These are phyloP conservation scores for Dynastes maya DNA, from an alignment of 2,888 invertebrate genomes.

Conservation along the genomic window DNA sequence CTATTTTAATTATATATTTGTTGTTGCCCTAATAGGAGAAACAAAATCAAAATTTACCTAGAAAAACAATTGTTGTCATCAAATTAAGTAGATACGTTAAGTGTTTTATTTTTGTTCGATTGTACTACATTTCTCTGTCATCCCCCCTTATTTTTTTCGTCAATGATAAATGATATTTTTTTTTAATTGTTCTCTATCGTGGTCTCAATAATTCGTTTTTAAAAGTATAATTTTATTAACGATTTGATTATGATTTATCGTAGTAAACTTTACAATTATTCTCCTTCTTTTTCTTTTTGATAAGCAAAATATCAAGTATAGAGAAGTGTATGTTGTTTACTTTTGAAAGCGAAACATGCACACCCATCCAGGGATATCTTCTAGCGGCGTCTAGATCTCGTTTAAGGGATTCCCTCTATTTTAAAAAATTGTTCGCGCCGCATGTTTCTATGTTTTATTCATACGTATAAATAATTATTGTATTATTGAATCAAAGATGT, in stretches of 20 bases:
- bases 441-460: constrained; percentile 67
- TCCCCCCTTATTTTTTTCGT: constrained; percentile 9
- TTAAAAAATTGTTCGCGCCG: constrained; percentile 56
- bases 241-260: too few relatives aligned
- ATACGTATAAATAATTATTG: constrained; percentile 66
- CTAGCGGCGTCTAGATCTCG: constrained; percentile 61
- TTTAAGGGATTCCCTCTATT: constrained; percentile 63
- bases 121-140: not conserved
- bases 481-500: constrained; percentile 67
- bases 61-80: not conserved
- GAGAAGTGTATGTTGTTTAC: not conserved
- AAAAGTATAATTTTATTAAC: constrained; percentile 2
- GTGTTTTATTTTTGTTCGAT: not conserved
- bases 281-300: constrained; percentile 1
- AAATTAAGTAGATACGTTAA: not conserved
- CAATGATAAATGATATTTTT: constrained; percentile 9
- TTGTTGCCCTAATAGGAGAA: constrained; percentile 35
- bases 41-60: constrained; percentile 1
- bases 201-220: constrained; percentile 27
- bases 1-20: constrained; percentile 33
- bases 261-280: not conserved
- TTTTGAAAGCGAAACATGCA: constrained; percentile 32
- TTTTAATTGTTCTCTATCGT: constrained; percentile 28
- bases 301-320: not conserved
- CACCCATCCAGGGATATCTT: constrained; percentile 7